phyloP scores from a whole-genome alignment of 2,888 invertebrate genomes.

The Drosophila suboccidentalis region DNA sequence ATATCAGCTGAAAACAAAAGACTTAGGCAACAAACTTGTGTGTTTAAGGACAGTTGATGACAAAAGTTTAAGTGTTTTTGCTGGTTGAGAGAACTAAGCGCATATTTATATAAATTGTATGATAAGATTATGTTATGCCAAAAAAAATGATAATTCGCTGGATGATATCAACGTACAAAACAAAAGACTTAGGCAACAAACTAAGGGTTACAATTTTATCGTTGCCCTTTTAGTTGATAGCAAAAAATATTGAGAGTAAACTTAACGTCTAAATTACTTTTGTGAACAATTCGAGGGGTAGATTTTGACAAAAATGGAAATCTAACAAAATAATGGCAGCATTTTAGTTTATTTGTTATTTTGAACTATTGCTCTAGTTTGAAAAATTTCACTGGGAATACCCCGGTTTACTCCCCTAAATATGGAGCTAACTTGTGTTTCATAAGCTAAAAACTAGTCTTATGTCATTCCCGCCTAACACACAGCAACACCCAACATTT shows the following conservation, averaged over 20 bases:
- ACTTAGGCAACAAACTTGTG: constrained; percentile 33
- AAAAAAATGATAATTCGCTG: neutral
- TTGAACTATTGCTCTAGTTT: neutral
- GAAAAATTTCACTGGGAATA: constrained; percentile 7
- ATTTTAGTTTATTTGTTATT: too few species aligned
- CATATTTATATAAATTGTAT: neutral
- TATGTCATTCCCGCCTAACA: constrained; percentile 62
- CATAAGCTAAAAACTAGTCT: constrained; percentile 42
- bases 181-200: constrained; percentile 26
- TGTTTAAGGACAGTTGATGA: neutral
- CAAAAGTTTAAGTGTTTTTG: neutral
- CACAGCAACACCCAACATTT: constrained; percentile 69
- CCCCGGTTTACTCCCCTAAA: neutral
- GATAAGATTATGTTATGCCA: neutral
- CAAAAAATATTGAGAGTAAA: too few species aligned
- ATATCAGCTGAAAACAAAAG: constrained; percentile 62
- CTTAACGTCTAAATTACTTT: too few species aligned
- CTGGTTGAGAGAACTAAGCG: neutral
- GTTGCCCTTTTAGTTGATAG: too few species aligned
- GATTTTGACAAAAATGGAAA: too few species aligned
- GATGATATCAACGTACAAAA: neutral
- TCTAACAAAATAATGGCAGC: constrained; percentile 5
- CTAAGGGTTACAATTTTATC: neutral
- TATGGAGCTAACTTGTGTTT: constrained; percentile 42
- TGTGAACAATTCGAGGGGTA: too few species aligned